A percentile compares a stretch with the other conserved stretches of the same genome.
phyloP scores from a whole-genome alignment of 1,140 invertebrate genomes.

The Nautilus pompilius region DNA sequence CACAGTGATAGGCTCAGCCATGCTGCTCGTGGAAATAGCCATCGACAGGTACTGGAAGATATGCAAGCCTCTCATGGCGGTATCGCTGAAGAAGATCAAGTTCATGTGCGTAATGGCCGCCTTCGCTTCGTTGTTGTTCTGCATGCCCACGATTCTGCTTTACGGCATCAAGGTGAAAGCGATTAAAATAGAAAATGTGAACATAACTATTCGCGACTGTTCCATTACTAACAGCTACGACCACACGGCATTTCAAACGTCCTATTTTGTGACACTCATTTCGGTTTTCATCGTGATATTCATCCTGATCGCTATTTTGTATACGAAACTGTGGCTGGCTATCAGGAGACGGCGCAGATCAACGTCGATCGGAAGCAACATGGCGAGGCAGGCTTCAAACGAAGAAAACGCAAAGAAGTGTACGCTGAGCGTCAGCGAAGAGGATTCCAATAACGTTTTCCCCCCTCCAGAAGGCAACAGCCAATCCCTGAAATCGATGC shows the following conservation, averaged over 20 bases:
- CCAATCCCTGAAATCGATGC: constrained; percentile 11
- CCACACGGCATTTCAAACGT: constrained; percentile 19
- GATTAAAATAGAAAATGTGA: not conserved
- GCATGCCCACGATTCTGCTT: constrained; percentile 18
- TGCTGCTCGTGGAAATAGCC: constrained; percentile 34
- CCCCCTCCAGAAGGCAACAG: not conserved
- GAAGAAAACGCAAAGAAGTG: constrained; percentile 9
- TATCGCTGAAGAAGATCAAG: constrained; percentile 31
- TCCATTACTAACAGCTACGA: constrained; percentile 25
- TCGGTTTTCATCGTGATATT: constrained; percentile 22
- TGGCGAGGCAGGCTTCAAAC: constrained; percentile 3
- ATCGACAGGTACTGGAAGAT: constrained; percentile 42
- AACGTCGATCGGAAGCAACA: constrained; percentile 26
- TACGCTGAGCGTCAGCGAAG: constrained; percentile 24
- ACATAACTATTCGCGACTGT: constrained; percentile 25
- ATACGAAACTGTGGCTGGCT: constrained; percentile 34
- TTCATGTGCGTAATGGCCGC: constrained; percentile 25
- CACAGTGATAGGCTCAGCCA: constrained; percentile 31
- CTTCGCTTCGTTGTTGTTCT: constrained; percentile 19
- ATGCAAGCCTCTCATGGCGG: constrained; percentile 30
- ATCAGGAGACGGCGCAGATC: constrained; percentile 19
- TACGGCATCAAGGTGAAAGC: constrained; percentile 26
- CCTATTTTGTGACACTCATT: constrained; percentile 21
- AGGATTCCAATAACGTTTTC: constrained; percentile 15
- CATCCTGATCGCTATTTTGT: constrained; percentile 22